These are phyloP conservation scores for Aldrovandia affinis DNA, from an alignment of 2,797 vertebrate genomes.

Conservation along the genomic window DNA sequence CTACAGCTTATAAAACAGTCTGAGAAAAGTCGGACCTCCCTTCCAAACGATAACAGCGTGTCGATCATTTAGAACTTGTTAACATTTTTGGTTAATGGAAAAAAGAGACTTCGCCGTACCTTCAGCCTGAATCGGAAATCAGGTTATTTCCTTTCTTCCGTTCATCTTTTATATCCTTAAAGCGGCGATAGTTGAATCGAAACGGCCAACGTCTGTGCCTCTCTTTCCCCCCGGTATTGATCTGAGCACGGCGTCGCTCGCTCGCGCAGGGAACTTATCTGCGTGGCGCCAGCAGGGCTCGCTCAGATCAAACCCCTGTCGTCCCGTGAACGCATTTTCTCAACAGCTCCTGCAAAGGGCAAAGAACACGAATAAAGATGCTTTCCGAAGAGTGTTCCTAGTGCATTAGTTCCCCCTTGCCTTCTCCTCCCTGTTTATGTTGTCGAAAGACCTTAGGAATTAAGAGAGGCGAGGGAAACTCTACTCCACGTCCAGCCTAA, in stretches of 20 bases:
- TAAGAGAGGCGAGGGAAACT: not conserved
- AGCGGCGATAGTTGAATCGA: not conserved
- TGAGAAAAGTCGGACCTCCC: not conserved
- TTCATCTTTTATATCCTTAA: not conserved
- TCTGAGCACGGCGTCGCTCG: not conserved
- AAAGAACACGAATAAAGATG: not conserved
- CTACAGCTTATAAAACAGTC: not conserved
- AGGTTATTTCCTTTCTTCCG: not conserved
- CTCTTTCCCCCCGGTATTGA: not conserved
- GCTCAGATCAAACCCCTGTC: not conserved
- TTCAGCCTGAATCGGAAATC: conserved; percentile 10
- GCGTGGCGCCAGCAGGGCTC: not conserved
- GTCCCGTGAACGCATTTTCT: not conserved
- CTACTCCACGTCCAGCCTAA: conserved; percentile 8
- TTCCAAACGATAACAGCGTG: not conserved
- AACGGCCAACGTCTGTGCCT: not conserved
- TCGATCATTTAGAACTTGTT: not conserved
- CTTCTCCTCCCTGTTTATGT: not conserved
- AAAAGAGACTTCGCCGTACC: not conserved
- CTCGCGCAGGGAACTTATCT: not conserved
- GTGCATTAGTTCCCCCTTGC: not conserved
- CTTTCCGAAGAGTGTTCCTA: not conserved
- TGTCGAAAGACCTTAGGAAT: not conserved
- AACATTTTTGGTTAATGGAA: not conserved
- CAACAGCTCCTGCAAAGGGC: not conserved